A percentile compares a stretch with the other conserved stretches of the same genome.
These are phyloP conservation scores for Ditylenchus weischeri DNA, from an alignment of 2,888 invertebrate species.

Conservation along the genomic window DNA sequence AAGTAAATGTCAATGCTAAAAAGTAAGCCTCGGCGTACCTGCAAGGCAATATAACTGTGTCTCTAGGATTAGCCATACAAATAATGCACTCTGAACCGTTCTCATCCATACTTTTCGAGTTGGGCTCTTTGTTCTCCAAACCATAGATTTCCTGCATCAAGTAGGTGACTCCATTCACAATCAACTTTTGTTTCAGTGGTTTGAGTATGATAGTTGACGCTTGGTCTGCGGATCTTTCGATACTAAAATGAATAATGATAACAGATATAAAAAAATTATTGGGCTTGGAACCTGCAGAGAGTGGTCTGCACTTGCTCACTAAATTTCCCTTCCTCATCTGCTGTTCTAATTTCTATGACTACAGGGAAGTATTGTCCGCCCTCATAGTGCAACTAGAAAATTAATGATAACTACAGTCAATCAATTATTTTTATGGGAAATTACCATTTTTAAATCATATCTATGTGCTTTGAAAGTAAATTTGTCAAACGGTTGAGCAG, in stretches of 20 bases:
- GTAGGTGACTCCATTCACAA: conserved; percentile 93
- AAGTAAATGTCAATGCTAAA: conserved; percentile 20
- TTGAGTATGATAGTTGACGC: conserved; percentile 69
- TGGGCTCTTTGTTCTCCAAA: conserved; percentile 83
- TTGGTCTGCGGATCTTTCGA: conserved; percentile 48
- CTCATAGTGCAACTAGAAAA: conserved; percentile 43
- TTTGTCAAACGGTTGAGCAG: conserved; percentile 85
- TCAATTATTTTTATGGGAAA: neutral
- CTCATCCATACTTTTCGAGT: conserved; percentile 67
- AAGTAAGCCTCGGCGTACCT: neutral
- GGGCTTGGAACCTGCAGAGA: conserved; percentile 35
- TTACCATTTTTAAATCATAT: conserved; percentile 29
- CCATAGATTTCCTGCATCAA: conserved; percentile 97
- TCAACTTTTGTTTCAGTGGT: conserved; percentile 93
- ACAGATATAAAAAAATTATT: no score
- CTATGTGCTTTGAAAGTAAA: conserved; percentile 81
- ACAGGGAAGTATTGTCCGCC: conserved; percentile 51
- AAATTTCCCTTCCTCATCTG: conserved; percentile 31
- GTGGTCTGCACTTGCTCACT: conserved; percentile 50
- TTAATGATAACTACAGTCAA: neutral
- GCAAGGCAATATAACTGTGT: conserved; percentile 93
- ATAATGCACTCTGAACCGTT: conserved; percentile 97
- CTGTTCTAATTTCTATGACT: conserved; percentile 49
- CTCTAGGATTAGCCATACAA: conserved; percentile 93
- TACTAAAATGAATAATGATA: conserved; percentile 17